phyloP scores from a whole-genome alignment of 1,140 invertebrate species.

The Drosophila simulans region DNA sequence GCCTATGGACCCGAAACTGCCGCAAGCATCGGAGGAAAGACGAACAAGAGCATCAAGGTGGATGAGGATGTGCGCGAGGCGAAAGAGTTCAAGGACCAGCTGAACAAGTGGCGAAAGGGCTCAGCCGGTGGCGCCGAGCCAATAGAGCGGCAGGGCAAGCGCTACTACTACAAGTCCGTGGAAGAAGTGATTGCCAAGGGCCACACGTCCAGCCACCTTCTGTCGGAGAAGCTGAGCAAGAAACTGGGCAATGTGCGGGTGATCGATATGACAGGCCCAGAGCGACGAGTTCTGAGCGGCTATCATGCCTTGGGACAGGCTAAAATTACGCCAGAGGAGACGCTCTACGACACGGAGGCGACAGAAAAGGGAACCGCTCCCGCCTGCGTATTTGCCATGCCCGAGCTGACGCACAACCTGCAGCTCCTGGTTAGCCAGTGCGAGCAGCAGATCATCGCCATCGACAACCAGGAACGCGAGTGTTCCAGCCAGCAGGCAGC shows the following conservation, averaged over 20 bases:
- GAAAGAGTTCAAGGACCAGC: conserved; percentile 87
- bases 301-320: conserved; percentile 94
- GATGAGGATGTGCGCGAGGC: conserved; percentile 86
- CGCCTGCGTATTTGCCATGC: conserved; percentile 87
- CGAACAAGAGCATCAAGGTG: conserved; percentile 75
- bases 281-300: conserved; percentile 96
- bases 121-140: conserved; percentile 64
- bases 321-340: conserved; percentile 86
- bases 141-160: conserved; percentile 89
- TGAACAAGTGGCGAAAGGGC: conserved; percentile 87
- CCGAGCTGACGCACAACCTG: conserved; percentile 97
- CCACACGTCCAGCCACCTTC: conserved; percentile 86
- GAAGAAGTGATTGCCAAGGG: conserved; percentile 97
- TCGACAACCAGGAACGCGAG: conserved; percentile 91
- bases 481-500: conserved; percentile 91
- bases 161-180: conserved; percentile 95
- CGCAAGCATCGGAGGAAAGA: conserved; percentile 79
- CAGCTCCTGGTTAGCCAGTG: conserved; percentile 96
- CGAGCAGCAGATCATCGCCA: conserved; percentile 97
- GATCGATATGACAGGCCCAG: conserved; percentile 99
- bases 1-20: conserved; percentile 93
- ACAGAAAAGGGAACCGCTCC: conserved; percentile 86
- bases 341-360: conserved; percentile 86
- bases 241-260: conserved; percentile 96
- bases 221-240: conserved; percentile 82